These are phyloP conservation scores for Lasiurus cinereus DNA, from an alignment of 2,113 vertebrate genomes.

Conservation along the genomic window DNA sequence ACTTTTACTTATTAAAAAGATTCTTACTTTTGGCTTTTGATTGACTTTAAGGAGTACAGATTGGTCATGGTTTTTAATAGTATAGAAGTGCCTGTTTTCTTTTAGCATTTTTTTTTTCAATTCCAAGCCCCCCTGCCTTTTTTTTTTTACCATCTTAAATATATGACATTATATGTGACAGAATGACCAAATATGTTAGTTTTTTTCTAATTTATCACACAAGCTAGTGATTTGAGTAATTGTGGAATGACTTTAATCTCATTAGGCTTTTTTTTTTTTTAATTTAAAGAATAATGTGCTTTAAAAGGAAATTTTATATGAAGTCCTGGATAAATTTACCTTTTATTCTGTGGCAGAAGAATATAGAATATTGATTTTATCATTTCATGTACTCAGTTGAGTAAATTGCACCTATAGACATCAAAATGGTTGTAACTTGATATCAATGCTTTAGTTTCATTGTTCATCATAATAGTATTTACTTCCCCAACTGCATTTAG, in stretches of 20 bases:
- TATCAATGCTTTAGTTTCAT: neutral
- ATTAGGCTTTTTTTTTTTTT: slow-evolving; percentile 14
- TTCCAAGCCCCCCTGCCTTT: neutral
- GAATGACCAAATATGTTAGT: neutral
- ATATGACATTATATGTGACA: neutral
- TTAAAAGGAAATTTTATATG: slow-evolving; percentile 22
- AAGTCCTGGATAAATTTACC: neutral
- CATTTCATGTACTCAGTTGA: slow-evolving; percentile 9
- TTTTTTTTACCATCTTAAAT: neutral
- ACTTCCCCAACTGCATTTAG: neutral
- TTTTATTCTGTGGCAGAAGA: neutral
- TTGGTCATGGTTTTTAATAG: neutral
- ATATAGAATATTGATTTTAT: slow-evolving; percentile 32
- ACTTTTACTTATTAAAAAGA: slow-evolving; percentile 25
- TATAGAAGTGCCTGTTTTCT: neutral
- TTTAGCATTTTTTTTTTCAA: neutral
- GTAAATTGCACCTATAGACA: neutral
- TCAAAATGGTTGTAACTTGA: neutral
- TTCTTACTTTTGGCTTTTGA: neutral
- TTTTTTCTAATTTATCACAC: neutral
- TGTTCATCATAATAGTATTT: slow-evolving; percentile 35
- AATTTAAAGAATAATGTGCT: neutral
- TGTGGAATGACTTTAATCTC: slow-evolving; percentile 3
- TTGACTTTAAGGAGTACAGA: neutral
- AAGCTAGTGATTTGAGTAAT: slow-evolving; percentile 12